Evolutionary conservation across 2,113 vertebrate genomes (phyloP), one percentile per base, ranked within the genome.

Genomic region (Catharus minimus): DNA sequence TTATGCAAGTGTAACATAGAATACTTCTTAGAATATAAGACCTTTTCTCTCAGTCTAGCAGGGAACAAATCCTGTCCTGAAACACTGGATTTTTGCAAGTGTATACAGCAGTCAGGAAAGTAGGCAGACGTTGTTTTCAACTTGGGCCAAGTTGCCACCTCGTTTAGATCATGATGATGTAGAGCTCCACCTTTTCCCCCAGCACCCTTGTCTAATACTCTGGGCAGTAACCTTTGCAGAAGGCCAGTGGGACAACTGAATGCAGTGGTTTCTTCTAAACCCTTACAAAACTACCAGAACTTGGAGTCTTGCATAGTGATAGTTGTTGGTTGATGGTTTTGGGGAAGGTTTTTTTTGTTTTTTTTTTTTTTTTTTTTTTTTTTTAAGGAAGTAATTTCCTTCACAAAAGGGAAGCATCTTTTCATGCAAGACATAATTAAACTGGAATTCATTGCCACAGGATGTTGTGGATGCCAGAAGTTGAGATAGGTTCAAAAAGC

Each of bases 391-490:
- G 78, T 58, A 89, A 93, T 96, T 96, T 96, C 93, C 89, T 91
- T 89, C 84, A 95, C 78, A 79, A 93, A 95, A 95, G 64, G 91
- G 91, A 95, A 95, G 89, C 89, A 92, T 94, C 95, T 95, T 93
- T 95, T 94, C 91, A 92, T 89, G 67, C 69, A 87, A 91, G 89
- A 89, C 91, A 91, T 92, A 94, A 96, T 96, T 96, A 94, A 96
- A 94, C 87, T 95, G 91, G 91, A 96, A 96, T 95, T 93, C 94
- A 82, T 89, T 93, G 91, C 95, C 94, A 95, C 95, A 95, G 95
- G 95, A 96, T 96, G 94, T 96, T 93, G 89, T 95, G 91, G 89
- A 93, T 96, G 93, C 91, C 93, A 95, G 82, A 95, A 96, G 91
- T 85, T 23, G 52, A 94, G 89, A 92, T 96, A 69, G 93, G 89